These are phyloP conservation scores for Vollenhovia emeryi DNA, from an alignment of 1,140 invertebrate species.

Conservation along the genomic window DNA sequence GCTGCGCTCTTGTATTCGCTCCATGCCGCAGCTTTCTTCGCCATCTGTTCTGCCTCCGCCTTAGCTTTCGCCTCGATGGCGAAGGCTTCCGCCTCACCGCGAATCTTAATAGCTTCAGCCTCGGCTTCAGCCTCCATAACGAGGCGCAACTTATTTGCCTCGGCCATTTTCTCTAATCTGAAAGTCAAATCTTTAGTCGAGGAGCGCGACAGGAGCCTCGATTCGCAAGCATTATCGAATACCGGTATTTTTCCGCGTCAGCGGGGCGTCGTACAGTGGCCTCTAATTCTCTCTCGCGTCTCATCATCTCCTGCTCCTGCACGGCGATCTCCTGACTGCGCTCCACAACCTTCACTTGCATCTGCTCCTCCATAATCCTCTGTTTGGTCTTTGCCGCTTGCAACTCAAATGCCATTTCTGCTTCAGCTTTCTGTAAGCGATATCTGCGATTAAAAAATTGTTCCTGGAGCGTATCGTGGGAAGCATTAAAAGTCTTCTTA, in stretches of 20 bases:
- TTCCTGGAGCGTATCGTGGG: background rate
- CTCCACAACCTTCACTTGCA: slow-evolving; percentile 98
- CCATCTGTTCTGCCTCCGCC: slow-evolving; percentile 98
- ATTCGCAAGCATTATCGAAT: background rate
- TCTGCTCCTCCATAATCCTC: slow-evolving; percentile 97
- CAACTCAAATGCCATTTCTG: slow-evolving; percentile 97
- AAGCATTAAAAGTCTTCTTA: slow-evolving; percentile 79
- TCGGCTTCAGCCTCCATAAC: slow-evolving; percentile 97
- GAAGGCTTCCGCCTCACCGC: slow-evolving; percentile 96
- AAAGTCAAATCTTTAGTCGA: background rate
- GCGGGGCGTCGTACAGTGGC: slow-evolving; percentile 96
- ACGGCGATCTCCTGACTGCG: slow-evolving; percentile 96
- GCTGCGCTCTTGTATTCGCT: slow-evolving; percentile 98
- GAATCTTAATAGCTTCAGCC: slow-evolving; percentile 93
- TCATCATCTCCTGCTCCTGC: slow-evolving; percentile 95
- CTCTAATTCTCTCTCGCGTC: slow-evolving; percentile 95
- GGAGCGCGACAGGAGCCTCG: background rate
- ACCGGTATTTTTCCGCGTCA: slow-evolving; percentile 96
- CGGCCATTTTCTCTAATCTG: slow-evolving; percentile 96
- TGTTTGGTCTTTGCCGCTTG: slow-evolving; percentile 98
- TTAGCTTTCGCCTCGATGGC: slow-evolving; percentile 97
- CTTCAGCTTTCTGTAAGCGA: slow-evolving; percentile 91
- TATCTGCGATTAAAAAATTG: background rate
- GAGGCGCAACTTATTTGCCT: slow-evolving; percentile 94
- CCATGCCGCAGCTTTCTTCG: slow-evolving; percentile 98